Percentiles rank a stretch among this genome's conserved stretches.
Conservation (phyloP, 2,113 vertebrate species). For the Thinocorus orbignyianus region DNA sequence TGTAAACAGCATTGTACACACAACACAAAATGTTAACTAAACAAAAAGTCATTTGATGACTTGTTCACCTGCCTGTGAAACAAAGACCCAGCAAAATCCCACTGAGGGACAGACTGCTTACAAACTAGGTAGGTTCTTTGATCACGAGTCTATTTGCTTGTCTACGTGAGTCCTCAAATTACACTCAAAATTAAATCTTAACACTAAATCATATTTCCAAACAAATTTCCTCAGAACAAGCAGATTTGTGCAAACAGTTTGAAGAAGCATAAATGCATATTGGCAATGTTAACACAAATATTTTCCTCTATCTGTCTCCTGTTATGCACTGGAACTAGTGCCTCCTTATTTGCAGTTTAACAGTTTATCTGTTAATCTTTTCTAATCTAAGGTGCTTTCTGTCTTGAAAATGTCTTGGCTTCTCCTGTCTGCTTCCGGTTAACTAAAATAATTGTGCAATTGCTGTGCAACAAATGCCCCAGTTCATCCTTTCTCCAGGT, state of each 20-base stretch:
- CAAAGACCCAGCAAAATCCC: background rate
- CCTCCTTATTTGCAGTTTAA: background rate
- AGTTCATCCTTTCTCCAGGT: background rate
- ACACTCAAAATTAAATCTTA: background rate
- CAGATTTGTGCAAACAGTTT: background rate
- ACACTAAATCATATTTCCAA: background rate
- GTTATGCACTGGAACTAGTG: background rate
- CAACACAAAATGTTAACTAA: background rate
- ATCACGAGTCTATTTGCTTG: background rate
- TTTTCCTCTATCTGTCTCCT: background rate
- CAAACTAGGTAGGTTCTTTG: background rate
- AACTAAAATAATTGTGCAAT: background rate
- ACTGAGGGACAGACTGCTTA: background rate
- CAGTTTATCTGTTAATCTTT: background rate
- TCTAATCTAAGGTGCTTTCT: background rate
- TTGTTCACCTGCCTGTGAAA: background rate
- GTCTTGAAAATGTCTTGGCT: background rate
- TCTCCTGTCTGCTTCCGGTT: background rate
- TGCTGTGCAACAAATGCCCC: background rate
- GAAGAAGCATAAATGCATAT: background rate
- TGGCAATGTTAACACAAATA: background rate
- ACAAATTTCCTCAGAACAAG: background rate
- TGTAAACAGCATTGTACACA: background rate
- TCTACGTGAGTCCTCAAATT: background rate
- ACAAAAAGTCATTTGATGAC: background rate